Conservation (phyloP, 2,888 invertebrate species). For the Odontothrips loti region DNA sequence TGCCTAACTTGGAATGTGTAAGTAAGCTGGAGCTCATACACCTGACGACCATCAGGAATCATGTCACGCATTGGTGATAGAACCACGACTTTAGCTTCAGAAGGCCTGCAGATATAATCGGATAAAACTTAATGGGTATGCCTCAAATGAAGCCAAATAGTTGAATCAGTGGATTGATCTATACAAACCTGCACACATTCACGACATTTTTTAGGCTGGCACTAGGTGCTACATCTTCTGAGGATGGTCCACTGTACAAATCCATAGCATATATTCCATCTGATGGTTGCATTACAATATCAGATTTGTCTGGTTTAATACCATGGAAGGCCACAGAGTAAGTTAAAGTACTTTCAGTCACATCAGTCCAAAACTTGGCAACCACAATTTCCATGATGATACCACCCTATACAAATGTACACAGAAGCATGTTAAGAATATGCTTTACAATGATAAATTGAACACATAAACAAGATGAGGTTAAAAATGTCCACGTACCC, state of each 20-base stretch:
- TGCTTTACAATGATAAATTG: conserved; percentile 30
- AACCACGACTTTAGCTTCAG: conserved; percentile 73
- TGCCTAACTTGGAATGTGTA: conserved; percentile 83
- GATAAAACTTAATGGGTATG: not conserved
- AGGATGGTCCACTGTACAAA: conserved; percentile 61
- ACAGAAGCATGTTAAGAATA: conserved; percentile 33
- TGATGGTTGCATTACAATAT: conserved; percentile 66
- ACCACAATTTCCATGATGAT: conserved; percentile 81
- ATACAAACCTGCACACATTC: conserved; percentile 59
- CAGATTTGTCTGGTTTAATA: conserved; percentile 61
- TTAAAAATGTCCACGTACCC: too few relatives aligned
- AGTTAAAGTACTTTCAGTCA: conserved; percentile 69
- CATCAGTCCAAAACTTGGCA: conserved; percentile 93
- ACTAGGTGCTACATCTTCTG: conserved; percentile 74
- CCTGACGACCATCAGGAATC: conserved; percentile 81
- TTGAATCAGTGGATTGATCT: not conserved
- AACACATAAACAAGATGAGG: not conserved
- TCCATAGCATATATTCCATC: conserved; percentile 70
- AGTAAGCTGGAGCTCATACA: conserved; percentile 82
- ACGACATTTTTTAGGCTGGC: conserved; percentile 71
- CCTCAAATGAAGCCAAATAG: not conserved
- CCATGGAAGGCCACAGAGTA: conserved; percentile 81
- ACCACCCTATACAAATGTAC: conserved; percentile 57
- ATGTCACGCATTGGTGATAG: conserved; percentile 72
- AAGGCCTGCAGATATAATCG: conserved; percentile 58